Evolutionary conservation across 2,888 invertebrate genomes (phyloP), one percentile per base, ranked within the genome.

Genomic region (Lasioglossum pauxillum): DNA sequence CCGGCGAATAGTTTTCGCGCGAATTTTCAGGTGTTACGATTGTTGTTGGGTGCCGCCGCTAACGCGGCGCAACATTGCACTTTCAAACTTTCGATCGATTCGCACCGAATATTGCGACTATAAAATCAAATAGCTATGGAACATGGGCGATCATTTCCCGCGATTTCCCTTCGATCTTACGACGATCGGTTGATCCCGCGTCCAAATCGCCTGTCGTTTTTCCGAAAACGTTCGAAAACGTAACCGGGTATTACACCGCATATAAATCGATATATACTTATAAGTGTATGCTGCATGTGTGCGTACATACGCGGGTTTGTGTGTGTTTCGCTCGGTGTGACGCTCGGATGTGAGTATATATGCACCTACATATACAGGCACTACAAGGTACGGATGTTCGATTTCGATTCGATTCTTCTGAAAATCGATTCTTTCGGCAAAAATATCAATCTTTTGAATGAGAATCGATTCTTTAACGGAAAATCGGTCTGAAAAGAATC

Each of bases 241-340:
- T 78, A 80, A 82, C 79, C 72, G 81, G 86, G 71, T 84, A 80
- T 84, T 69, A 75, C 84, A 83, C 85, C 76, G 84, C 91, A 91
- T 90, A 87, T 89, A 92, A 93, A 93, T 93, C 93, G 91, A 93
- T 93, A 93, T 92, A 90, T 82, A 81, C 46, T 76, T 60, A 31
- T 53, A 53, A 44, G 23, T 19, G 77, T 75, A 23, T 69, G 69
- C 69, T 64, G 71, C 69, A 14, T 71, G 76, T 73, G 53, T 76
- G 44, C 71, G 16, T 35, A 23, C 14, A 23, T 69, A 64, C 27
- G 79, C n/a, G 38, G 35, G 27, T 31, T 19, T 72, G 67, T 75
- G 73, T 75, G 31, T 75, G 38, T 35, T 71, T 27, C 5, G 23
- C n/a, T 38, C 74, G 46, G 49, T 74, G 49, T 64, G n/a, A 41